These are phyloP conservation scores for Holothuria scabra DNA, from an alignment of 53 echinoderm and acorn worm species.

Conservation along the genomic window DNA sequence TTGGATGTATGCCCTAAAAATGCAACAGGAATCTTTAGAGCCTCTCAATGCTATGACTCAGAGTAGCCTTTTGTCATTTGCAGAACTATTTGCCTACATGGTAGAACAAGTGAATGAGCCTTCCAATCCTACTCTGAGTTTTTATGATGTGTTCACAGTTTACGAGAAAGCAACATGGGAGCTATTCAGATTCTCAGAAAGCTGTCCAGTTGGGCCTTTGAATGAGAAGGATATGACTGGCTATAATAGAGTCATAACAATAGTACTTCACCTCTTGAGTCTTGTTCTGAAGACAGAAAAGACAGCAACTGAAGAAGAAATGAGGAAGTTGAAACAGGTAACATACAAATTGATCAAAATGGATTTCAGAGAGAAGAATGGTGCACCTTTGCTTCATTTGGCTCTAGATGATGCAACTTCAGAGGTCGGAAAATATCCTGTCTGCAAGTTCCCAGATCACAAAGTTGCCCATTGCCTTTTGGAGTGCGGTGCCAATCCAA, in stretches of 20 bases:
- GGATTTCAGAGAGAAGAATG: slow-evolving; percentile 66
- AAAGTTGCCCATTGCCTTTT: slow-evolving; percentile 78
- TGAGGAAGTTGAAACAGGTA: slow-evolving; percentile 60
- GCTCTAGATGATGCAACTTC: slow-evolving; percentile 90
- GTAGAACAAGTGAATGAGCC: slow-evolving; percentile 86
- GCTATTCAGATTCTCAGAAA: slow-evolving; percentile 29
- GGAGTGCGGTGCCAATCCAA: slow-evolving; percentile 79
- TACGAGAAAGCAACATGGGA: slow-evolving; percentile 28
- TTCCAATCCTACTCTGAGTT: slow-evolving; percentile 72
- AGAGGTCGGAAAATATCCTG: slow-evolving; percentile 94
- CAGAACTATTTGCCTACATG: slow-evolving; percentile 99
- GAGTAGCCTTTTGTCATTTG: slow-evolving; percentile 96
- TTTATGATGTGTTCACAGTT: slow-evolving; percentile 66
- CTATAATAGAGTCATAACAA: slow-evolving; percentile 89
- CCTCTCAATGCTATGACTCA: slow-evolving; percentile 98
- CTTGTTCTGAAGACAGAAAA: slow-evolving; percentile 83
- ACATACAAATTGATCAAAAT: slow-evolving; percentile 83
- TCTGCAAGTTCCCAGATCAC: slow-evolving; percentile 87
- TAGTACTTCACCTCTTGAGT: slow-evolving; percentile 96
- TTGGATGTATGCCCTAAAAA: slow-evolving; percentile 99
- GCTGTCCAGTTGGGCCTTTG: slow-evolving; percentile 13
- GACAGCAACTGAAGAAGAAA: slow-evolving; percentile 63
- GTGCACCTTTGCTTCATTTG: slow-evolving; percentile 76
- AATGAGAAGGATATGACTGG: slow-evolving; percentile 82
- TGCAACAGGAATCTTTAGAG: slow-evolving; percentile 95